Conservation (phyloP, 2,113 vertebrate genomes). For the Onychorhynchus coronatus region DNA sequence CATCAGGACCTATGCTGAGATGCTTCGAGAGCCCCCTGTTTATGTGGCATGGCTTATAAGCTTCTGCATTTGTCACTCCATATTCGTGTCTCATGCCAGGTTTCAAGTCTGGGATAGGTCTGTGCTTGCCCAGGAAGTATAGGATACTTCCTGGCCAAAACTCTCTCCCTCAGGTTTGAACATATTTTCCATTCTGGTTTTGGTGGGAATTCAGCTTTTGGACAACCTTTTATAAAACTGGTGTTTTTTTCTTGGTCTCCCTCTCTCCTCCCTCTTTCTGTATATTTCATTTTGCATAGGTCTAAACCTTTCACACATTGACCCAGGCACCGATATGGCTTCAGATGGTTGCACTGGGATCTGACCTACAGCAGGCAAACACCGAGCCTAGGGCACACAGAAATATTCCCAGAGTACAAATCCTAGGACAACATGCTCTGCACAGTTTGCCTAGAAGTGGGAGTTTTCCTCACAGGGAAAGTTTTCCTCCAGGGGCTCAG, state of each 20-base stretch:
- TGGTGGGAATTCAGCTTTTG: not conserved
- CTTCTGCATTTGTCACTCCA: conserved; percentile 4
- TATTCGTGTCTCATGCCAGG: not conserved
- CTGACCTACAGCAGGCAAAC: not conserved
- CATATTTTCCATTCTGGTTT: not conserved
- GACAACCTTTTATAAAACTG: not conserved
- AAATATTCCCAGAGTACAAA: not conserved
- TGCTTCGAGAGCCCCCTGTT: not conserved
- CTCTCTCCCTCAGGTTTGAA: not conserved
- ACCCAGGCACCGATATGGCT: fast-evolving
- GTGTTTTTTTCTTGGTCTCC: not conserved
- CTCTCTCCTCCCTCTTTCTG: not conserved
- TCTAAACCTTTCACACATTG: not conserved
- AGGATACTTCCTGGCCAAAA: not conserved
- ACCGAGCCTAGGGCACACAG: not conserved
- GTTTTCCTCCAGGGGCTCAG: not conserved
- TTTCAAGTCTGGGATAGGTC: not conserved
- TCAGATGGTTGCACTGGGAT: not conserved
- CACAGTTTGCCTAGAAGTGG: not conserved
- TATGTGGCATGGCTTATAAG: not conserved
- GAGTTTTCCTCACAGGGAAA: not conserved
- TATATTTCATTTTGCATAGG: not conserved
- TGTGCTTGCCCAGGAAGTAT: not conserved
- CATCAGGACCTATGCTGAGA: not conserved
- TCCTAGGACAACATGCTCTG: not conserved